These are phyloP conservation scores for Monodelphis domestica DNA, from an alignment of 2,797 vertebrate genomes.

Conservation along the genomic window DNA sequence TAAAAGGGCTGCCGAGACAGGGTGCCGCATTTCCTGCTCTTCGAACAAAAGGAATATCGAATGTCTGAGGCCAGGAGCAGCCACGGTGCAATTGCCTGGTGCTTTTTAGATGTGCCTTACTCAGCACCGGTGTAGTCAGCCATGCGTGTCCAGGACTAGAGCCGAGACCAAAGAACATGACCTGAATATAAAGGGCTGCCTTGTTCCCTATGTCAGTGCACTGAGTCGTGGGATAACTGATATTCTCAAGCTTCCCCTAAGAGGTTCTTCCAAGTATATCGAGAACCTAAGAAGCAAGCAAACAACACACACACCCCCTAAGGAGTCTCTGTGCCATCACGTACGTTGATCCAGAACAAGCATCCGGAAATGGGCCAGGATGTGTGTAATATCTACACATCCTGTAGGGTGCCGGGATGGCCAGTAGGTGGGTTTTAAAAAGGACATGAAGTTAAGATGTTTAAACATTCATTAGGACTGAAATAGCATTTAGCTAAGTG, in stretches of 20 bases:
- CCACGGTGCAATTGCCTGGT: not conserved
- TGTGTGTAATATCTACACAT: not conserved
- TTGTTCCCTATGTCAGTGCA: not conserved
- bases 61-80: not conserved
- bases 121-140: not conserved
- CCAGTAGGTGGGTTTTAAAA: not conserved
- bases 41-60: constrained; percentile 12
- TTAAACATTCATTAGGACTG: not conserved
- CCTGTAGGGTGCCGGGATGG: not conserved
- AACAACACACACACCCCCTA: not conserved
- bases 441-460: not conserved
- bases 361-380: not conserved
- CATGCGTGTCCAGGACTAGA: not conserved
- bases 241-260: not conserved
- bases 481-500: not conserved
- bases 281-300: not conserved
- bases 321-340: not conserved
- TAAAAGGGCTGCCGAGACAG: not conserved
- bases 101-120: not conserved
- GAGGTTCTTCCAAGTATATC: too few species aligned
- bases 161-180: not conserved
- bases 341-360: not conserved
- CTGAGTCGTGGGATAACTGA: not conserved
- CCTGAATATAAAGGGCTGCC: not conserved
- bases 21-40: not conserved